Evolutionary conservation across 2,888 invertebrate species (phyloP).

Genomic region (Cyclophora punctaria): DNA sequence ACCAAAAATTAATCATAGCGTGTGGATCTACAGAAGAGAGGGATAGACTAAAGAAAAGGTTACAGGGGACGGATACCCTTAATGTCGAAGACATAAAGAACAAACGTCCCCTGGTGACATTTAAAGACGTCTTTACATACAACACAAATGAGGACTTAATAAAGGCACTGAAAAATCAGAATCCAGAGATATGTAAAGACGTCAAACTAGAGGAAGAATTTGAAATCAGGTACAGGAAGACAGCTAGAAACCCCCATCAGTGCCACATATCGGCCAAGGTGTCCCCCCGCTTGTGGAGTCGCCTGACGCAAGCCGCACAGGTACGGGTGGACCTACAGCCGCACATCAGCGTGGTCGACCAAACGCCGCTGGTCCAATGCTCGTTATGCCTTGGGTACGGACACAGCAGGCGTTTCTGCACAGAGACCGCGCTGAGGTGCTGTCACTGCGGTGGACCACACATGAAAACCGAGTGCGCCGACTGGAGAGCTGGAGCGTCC

Average conservation of each 20-base stretch:
- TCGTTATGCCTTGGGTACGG: constrained; percentile 15
- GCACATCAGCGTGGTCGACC: constrained; percentile 4
- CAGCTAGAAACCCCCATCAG: background rate
- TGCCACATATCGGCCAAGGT: background rate
- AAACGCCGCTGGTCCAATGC: constrained; percentile 17
- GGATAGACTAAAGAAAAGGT: background rate
- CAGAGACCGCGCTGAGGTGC: constrained; percentile 8
- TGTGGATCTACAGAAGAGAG: constrained; percentile 1
- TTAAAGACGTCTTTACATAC: background rate
- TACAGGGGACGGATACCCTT: background rate
- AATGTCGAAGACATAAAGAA: background rate
- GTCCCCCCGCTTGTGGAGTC: background rate
- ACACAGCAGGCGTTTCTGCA: constrained; percentile 11
- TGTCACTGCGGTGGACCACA: constrained; percentile 19
- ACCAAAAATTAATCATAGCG: constrained; percentile 4
- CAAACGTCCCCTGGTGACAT: background rate
- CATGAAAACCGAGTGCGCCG: constrained; percentile 4
- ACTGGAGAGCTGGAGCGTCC: background rate
- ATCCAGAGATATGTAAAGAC: too few species aligned
- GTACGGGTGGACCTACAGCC: constrained; percentile 5
- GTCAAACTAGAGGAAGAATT: background rate
- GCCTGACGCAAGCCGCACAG: background rate
- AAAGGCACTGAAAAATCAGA: constrained; percentile 1
- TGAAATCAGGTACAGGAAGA: background rate
- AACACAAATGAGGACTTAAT: constrained; percentile 3